Evolutionary conservation across 1,140 invertebrate genomes (phyloP).

Genomic region (Pissodes strobi): DNA sequence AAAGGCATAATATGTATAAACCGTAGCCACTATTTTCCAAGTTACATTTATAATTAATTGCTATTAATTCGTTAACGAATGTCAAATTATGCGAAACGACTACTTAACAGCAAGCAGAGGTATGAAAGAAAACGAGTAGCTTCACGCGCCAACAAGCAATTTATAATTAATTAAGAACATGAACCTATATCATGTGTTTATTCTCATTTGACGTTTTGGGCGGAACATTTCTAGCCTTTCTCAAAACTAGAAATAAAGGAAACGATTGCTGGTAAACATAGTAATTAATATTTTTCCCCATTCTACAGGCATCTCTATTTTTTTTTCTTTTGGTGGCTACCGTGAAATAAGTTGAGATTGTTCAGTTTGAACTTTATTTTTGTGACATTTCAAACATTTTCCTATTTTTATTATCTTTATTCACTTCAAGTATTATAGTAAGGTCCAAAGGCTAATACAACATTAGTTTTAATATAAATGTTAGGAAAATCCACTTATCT

Average conservation of each 20-base stretch:
- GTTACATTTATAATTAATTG: background rate
- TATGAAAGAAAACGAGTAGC: conserved; percentile 17
- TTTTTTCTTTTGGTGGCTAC: no score
- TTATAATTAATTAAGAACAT: no score
- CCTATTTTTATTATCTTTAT: background rate
- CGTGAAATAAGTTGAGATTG: background rate
- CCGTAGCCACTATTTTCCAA: no score
- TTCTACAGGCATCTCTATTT: no score
- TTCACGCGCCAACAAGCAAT: conserved; percentile 4
- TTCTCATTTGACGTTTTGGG: no score
- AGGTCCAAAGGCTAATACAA: background rate
- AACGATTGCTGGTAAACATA: no score
- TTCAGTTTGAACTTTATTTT: background rate
- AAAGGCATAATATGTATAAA: no score
- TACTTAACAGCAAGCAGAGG: background rate
- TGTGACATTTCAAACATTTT: background rate
- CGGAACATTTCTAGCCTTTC: no score
- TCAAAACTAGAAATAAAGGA: no score
- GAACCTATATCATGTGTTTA: no score
- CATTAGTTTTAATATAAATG: background rate
- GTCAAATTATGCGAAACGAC: conserved; percentile 18
- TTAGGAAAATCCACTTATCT: background rate
- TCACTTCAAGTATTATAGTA: no score
- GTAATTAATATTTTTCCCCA: no score
- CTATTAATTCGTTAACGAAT: background rate